Conservation (phyloP, 1,140 invertebrate species). For the Charaxes varanes region DNA sequence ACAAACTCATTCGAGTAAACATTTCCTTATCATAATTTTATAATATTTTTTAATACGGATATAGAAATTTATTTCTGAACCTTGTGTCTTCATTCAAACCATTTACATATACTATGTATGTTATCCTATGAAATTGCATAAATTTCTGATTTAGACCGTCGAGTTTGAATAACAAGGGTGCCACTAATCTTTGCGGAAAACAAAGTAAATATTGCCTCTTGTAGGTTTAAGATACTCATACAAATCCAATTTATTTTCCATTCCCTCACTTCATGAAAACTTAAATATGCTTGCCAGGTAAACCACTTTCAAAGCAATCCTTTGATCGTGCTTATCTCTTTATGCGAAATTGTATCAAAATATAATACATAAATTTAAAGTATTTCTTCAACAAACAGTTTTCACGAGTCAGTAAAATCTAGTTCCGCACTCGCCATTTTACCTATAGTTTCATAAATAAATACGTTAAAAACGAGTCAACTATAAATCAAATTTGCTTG, state of each 20-base stretch:
- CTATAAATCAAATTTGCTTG: no score
- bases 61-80: no score
- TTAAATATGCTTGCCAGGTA: conserved; percentile 71
- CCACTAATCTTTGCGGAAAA: conserved; percentile 42
- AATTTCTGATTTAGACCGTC: conserved; percentile 23
- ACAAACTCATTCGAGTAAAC: no score
- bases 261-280: conserved; percentile 72
- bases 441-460: no score
- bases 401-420: neutral
- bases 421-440: no score
- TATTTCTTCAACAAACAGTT: neutral
- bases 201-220: conserved; percentile 64
- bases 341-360: conserved; percentile 68
- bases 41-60: no score
- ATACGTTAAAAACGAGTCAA: no score
- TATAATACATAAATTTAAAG: conserved; percentile 40
- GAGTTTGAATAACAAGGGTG: conserved; percentile 39
- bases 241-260: conserved; percentile 73
- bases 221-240: conserved; percentile 67
- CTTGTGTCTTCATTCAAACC: no score
- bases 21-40: no score
- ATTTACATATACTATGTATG: no score
- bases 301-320: conserved; percentile 68
- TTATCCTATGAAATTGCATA: conserved; percentile 12
- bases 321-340: conserved; percentile 68